Base-by-base conservation (phyloP, 1,140 invertebrate genomes). In the Phthorimaea operculella region DNA sequence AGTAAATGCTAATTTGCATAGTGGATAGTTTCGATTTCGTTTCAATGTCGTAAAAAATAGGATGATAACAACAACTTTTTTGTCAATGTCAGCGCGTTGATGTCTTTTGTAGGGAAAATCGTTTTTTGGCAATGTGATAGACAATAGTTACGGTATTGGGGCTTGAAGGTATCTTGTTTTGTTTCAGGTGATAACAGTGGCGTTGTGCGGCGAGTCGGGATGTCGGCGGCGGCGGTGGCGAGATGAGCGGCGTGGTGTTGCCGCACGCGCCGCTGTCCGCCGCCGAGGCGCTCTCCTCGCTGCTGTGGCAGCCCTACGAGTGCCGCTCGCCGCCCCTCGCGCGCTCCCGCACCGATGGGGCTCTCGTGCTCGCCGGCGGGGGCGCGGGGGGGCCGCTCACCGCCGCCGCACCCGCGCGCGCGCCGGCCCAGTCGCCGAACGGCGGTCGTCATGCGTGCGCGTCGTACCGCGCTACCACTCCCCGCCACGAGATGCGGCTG, bases 271-370 rank as follows among this genome's bases (percentile, higher is more conserved):
- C 82, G 71, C 75, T 74, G 55, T 80, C 82, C 66, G 84, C 84
- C 60, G 84, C 82, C 65, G 84, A 85, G 71, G 84, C 84, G 60
- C 83, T 85, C 55, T 86, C 84, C 56, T 70, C 74, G 62, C 69
- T 86, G 57, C 70, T 86, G 70, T 86, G 84, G 84, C 84, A 86
- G 76, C 84, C 83, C 58, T 85, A 86, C 76, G 84, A 86, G 64
- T 85, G 84, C 71, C 79, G 83, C 53, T 83, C 80, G 62, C 79
- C 78, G 67, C 74, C 79, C 64, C 70, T 77, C 68, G 64, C 70
- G 67, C 78, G 78, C 72, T 76, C 78, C 33, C 70, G 72, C 63
- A 79, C 79, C 64, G 79, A 81, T 69, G 75, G 75, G 59, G 74
- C 74, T 52, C 69, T 78, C 51, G 60, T 63, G 49, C 58, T 53